Base-by-base conservation (phyloP, 2,888 invertebrate species). In the Syrphus vitripennis region DNA sequence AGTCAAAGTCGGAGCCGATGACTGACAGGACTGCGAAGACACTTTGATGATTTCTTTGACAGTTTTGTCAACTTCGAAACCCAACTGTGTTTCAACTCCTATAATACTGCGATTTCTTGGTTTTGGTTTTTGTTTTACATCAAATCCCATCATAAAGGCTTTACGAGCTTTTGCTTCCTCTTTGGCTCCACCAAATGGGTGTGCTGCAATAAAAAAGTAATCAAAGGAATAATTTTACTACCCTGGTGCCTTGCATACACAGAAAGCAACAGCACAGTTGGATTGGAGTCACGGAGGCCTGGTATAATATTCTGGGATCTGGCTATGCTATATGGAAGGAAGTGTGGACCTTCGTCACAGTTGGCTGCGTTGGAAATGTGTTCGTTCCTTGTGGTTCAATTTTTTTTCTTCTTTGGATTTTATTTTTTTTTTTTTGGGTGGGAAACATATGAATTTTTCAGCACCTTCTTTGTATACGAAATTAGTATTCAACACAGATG, bases 401-500 rank as follows among this genome's bases (percentile, higher is more conserved):
- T 71, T 76, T 40, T 21, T 37, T 48, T 45, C n/a, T 48, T 37
- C 9, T 26, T 26, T 12, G 19, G 26, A 19, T 34, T 65, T 50
- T 53, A 34, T 57, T 77, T 42, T 40, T 34, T 12, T 14, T 34
- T 57, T 77, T 69, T 77, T 57, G 67, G 61, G 63, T 61, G 57
- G 42, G 37, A 19, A 77, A 76, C 81, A 78, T 76, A 86, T 86
- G 86, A 81, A 86, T 78, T 86, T 86, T 86, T 86, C 86, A 86
- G 82, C 86, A 86, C 86, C 82, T 86, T 86, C 82, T 82, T 82
- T 77, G 70, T 74, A 37, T 63, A 59, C 24, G 76, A 78, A 86
- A 86, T 86, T 86, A 82, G 86, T 86, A 86, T 86, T 86, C 86
- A 86, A 74, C 82, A 48, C 82, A 86, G 78, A 86, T 86, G 86